Evolutionary conservation across 2,113 vertebrate species (phyloP), one percentile per base, ranked within the genome.

Genomic region (Clarias magur): DNA sequence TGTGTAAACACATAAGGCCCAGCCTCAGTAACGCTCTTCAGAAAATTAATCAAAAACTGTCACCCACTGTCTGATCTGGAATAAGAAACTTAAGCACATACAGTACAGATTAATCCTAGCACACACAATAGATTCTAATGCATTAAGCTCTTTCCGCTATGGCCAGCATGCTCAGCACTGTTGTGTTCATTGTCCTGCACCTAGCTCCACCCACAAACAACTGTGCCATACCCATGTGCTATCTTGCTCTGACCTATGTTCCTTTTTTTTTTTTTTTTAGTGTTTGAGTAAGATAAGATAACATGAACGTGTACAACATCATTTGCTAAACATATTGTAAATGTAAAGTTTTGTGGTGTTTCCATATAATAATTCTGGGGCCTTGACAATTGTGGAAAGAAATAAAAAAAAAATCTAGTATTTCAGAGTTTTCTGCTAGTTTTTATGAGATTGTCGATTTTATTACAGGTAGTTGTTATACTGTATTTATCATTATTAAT

Each of bases 381-480:
- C 82, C 86, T 90, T 91, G 76, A 82, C 53, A 76, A 63, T 87
- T 85, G 86, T 89, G 88, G 80, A 85, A 54, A 30, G 8, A 82
- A 73, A 81, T 42, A 87, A 42, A 21, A 3, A 76, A 76, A 82
- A 87, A 86, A 86, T 30, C 82, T 89, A 82, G 84, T 86, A 88
- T 59, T 81, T 89, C 83, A 78, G 85, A 87, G 83, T 83, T 85
- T 89, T 88, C 70, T 88, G 82, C 80, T 88, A 85, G 88, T 88
- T 87, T 90, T 91, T 89, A 88, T 88, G 86, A 85, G 85, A 75
- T 88, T 83, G 68, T 78, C 59, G 65, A 25, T 92, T 91, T 89
- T 92, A 72, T 86, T 88, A 91, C 85, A 76, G 87, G 56, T 89
- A 88, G 59, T 87, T 91, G 84, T 91, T 84, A 90, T 88, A 89